These are phyloP conservation scores for Globodera ellingtonae DNA, from an alignment of 1,140 invertebrate genomes.

Conservation along the genomic window DNA sequence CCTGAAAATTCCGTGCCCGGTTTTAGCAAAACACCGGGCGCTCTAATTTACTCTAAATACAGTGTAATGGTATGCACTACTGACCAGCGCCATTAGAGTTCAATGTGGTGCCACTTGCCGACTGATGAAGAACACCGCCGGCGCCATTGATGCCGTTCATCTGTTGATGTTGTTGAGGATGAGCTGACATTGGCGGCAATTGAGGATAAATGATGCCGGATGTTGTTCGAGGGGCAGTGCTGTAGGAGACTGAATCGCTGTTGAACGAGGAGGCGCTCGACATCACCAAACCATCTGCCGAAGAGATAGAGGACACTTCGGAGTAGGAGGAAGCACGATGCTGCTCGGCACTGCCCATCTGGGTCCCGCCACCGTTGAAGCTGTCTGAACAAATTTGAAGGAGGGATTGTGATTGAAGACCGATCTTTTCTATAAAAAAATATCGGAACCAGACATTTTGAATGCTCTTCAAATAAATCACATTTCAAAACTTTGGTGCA, in stretches of 20 bases:
- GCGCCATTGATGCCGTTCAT: neutral
- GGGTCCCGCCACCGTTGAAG: conserved; percentile 9
- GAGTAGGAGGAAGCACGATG: conserved; percentile 34
- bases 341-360: neutral
- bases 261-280: neutral
- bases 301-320: conserved; percentile 37
- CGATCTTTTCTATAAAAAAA: too few relatives aligned
- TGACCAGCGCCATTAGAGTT: too few relatives aligned
- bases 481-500: too few relatives aligned
- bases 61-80: too few relatives aligned
- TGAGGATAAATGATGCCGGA: neutral
- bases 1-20: too few relatives aligned
- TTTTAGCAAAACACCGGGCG: too few relatives aligned
- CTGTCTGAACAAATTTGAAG: neutral
- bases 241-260: neutral
- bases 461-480: too few relatives aligned
- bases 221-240: neutral
- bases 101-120: neutral
- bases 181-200: neutral
- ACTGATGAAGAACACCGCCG: neutral
- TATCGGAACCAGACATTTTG: too few relatives aligned
- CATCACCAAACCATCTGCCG: conserved; percentile 14
- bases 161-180: neutral
- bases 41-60: too few relatives aligned
- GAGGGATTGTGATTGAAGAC: too few relatives aligned